phyloP scores from a whole-genome alignment of 2,888 invertebrate genomes.

The Sinotaia quadrata region DNA sequence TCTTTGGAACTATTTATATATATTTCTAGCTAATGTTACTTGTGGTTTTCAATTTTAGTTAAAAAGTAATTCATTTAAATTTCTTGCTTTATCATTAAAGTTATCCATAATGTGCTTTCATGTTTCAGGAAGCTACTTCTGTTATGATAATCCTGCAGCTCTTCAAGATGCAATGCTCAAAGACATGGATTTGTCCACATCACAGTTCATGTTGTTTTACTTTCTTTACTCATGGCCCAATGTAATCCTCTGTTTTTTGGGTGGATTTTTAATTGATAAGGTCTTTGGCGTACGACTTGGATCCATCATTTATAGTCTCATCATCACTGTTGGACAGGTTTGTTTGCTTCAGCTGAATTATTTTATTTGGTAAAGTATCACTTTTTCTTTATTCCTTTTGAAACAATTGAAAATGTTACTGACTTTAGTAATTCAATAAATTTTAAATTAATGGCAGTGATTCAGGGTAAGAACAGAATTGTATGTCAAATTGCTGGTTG shows the following conservation, averaged over 20 bases:
- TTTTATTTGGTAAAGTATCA: constrained; percentile 2
- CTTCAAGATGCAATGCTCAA: constrained; percentile 88
- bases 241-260: constrained; percentile 93
- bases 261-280: constrained; percentile 94
- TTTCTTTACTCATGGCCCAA: constrained; percentile 98
- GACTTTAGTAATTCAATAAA: neutral
- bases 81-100: too few relatives aligned
- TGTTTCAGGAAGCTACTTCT: constrained; percentile 95
- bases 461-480: neutral
- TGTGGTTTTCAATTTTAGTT: too few relatives aligned
- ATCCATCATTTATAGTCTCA: constrained; percentile 89
- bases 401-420: neutral
- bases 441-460: neutral
- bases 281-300: constrained; percentile 95
- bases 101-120: too few relatives aligned
- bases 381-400: neutral
- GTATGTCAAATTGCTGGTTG: too few relatives aligned
- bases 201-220: constrained; percentile 89
- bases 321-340: constrained; percentile 88
- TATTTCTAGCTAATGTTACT: too few relatives aligned
- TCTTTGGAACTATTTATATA: too few relatives aligned
- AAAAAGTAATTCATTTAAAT: too few relatives aligned
- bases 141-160: constrained; percentile 96
- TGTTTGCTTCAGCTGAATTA: neutral
- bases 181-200: constrained; percentile 85